Percentiles rank a stretch among this genome's conserved stretches.
Evolutionary conservation across 1,140 invertebrate genomes (phyloP).

Genomic region (Drosophila saltans): DNA sequence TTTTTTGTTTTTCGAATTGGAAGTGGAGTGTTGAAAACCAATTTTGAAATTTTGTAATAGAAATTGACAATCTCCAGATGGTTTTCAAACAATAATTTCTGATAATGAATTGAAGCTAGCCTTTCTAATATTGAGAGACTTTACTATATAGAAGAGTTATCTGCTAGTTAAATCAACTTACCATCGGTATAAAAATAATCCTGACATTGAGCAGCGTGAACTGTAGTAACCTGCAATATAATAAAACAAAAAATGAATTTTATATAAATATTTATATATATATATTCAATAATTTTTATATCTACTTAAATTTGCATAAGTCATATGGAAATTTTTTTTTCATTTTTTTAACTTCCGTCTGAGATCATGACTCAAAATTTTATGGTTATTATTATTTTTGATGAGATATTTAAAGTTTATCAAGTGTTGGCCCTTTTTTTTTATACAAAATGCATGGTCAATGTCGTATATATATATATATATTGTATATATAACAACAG

Average conservation of each 20-base stretch:
- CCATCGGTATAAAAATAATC: slow-evolving; percentile 80
- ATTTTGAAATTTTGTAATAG: slow-evolving; percentile 37
- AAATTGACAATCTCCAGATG: slow-evolving; percentile 50
- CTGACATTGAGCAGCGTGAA: slow-evolving; percentile 81
- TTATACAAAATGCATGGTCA: slow-evolving; percentile 15
- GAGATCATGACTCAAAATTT: slow-evolving; percentile 34
- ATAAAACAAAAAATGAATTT: slow-evolving; percentile 39
- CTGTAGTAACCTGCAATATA: slow-evolving; percentile 80
- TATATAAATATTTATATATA: slow-evolving; percentile 23
- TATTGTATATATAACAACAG: slow-evolving; percentile 18
- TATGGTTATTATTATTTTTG: slow-evolving; percentile 61
- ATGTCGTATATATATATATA: slow-evolving; percentile 19
- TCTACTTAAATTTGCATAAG: slow-evolving; percentile 63
- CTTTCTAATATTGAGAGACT: neutral
- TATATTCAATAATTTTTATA: slow-evolving; percentile 32
- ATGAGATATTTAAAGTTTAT: slow-evolving; percentile 37
- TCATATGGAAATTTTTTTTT: slow-evolving; percentile 70
- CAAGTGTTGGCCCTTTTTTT: slow-evolving; percentile 60
- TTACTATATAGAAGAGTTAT: no score
- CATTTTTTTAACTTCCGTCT: slow-evolving; percentile 64
- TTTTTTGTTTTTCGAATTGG: neutral
- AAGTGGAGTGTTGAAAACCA: slow-evolving; percentile 33
- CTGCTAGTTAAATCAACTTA: slow-evolving; percentile 43
- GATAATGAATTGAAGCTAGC: neutral
- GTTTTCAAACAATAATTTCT: slow-evolving; percentile 18